A percentile compares a stretch with the other conserved stretches of the same genome.
Evolutionary conservation across 2,113 vertebrate genomes (phyloP).

Genomic region (Carassius carassius): DNA sequence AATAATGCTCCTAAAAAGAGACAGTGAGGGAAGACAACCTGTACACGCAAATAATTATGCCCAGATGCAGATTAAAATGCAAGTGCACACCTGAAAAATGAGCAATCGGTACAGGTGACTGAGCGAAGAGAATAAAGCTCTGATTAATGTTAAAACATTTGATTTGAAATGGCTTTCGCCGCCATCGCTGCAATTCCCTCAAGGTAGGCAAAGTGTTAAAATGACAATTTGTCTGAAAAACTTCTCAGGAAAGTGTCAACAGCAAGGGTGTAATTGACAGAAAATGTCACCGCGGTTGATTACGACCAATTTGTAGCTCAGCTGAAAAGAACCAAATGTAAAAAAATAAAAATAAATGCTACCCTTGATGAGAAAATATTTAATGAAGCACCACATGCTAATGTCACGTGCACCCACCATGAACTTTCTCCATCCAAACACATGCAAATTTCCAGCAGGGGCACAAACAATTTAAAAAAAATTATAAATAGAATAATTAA

Average conservation of each 20-base stretch:
- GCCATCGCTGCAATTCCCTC: conserved; percentile 17
- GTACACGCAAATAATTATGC: too few species aligned
- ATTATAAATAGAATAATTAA: conserved; percentile 46
- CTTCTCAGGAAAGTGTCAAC: conserved; percentile 56
- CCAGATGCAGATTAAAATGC: neutral
- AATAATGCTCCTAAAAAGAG: neutral
- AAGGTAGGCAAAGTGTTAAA: conserved; percentile 53
- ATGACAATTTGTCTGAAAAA: conserved; percentile 58
- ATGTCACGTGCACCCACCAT: conserved; percentile 61
- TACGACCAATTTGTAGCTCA: conserved; percentile 73
- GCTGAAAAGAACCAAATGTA: conserved; percentile 63
- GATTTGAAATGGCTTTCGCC: conserved; percentile 47
- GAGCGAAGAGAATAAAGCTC: conserved; percentile 45
- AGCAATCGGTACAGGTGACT: conserved; percentile 19
- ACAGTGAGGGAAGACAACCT: neutral
- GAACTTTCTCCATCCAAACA: conserved; percentile 68
- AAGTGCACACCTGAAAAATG: conserved; percentile 28
- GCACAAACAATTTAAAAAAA: conserved; percentile 46
- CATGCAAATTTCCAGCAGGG: conserved; percentile 64
- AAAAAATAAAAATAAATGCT: conserved; percentile 30
- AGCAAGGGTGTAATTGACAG: conserved; percentile 70
- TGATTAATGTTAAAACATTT: conserved; percentile 55
- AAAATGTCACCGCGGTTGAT: conserved; percentile 78
- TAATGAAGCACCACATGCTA: conserved; percentile 72
- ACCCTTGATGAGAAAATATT: conserved; percentile 70